Percentiles rank a stretch among this genome's conserved stretches.
These are phyloP conservation scores for Phalacrocorax brasilianus DNA, from an alignment of 2,113 vertebrate genomes.

Conservation along the genomic window DNA sequence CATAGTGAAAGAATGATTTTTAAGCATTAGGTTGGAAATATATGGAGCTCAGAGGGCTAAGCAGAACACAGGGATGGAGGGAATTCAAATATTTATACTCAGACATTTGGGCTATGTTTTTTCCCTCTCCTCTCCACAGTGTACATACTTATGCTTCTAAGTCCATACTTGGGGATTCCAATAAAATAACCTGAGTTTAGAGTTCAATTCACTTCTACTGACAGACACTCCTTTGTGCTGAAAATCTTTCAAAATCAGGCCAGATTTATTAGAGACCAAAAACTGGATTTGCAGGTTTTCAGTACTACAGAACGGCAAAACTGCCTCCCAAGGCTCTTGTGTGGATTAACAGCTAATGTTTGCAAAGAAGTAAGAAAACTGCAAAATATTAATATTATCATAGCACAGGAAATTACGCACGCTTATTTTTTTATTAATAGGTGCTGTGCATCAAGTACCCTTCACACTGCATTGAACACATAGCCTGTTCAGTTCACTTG, in stretches of 20 bases:
- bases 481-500: not conserved
- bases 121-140: not conserved
- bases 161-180: not conserved
- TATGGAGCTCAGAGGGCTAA: not conserved
- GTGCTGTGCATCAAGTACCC: not conserved
- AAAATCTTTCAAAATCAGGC: not conserved
- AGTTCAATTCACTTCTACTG: not conserved
- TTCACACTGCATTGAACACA: not conserved
- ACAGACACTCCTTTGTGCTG: not conserved
- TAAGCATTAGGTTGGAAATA: not conserved
- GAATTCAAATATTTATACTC: not conserved
- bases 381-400: not conserved
- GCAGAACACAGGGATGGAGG: not conserved
- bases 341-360: not conserved
- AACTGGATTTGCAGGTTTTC: not conserved
- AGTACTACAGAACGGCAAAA: not conserved
- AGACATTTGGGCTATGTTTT: not conserved
- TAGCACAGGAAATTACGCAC: not conserved
- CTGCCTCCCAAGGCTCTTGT: not conserved
- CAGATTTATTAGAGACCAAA: not conserved
- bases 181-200: not conserved
- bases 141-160: not conserved
- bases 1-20: not conserved
- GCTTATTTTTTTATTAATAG: not conserved
- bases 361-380: not conserved